phyloP scores from a whole-genome alignment of 2,113 vertebrate species.

The Psettodes erumei region DNA sequence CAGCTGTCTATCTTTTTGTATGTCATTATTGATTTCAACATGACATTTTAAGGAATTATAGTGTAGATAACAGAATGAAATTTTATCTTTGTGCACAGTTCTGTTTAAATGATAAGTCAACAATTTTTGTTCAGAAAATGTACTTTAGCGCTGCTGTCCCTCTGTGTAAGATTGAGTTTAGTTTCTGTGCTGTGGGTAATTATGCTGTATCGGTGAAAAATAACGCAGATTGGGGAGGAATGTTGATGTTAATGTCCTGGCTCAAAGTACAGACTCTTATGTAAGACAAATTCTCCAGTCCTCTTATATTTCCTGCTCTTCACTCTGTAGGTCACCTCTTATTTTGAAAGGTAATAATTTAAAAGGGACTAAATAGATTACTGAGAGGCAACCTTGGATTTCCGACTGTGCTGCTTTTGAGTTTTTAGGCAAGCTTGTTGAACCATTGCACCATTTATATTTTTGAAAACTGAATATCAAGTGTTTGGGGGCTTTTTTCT shows the following conservation, averaged over 20 bases:
- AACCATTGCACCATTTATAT: background rate
- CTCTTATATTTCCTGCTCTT: background rate
- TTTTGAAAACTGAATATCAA: background rate
- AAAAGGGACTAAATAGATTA: background rate
- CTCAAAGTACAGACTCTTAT: conserved; percentile 32
- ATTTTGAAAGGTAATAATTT: background rate
- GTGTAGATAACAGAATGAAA: background rate
- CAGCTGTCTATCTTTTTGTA: background rate
- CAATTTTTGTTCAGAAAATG: no score
- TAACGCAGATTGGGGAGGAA: background rate
- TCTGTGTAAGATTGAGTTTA: background rate
- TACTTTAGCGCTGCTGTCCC: background rate
- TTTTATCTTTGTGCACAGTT: no score
- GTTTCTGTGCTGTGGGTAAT: background rate
- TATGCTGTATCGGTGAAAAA: background rate
- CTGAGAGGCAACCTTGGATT: background rate
- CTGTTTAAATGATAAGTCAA: background rate
- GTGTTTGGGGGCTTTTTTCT: conserved; percentile 24
- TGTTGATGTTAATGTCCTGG: conserved; percentile 4
- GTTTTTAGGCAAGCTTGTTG: background rate
- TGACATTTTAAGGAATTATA: background rate
- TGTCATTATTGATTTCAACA: background rate
- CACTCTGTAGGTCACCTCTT: background rate
- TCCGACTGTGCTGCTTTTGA: background rate
- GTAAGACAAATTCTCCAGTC: background rate